phyloP scores from a whole-genome alignment of 2,113 vertebrate genomes.

The Neolamprologus sp. region DNA sequence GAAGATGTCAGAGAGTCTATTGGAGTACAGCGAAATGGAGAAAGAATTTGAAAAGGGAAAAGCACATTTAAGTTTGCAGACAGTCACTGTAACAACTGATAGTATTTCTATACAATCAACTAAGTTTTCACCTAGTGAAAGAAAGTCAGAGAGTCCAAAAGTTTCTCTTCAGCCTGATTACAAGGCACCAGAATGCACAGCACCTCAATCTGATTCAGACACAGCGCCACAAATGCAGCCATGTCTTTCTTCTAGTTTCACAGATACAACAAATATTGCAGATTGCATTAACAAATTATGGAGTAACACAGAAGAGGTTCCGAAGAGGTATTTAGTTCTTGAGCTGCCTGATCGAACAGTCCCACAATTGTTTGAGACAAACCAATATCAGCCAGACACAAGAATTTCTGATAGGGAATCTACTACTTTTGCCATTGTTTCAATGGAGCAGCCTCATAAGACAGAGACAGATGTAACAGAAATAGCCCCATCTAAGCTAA shows the following conservation, averaged over 20 bases:
- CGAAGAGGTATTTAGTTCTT: slow-evolving; percentile 42
- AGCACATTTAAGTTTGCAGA: background rate
- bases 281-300: slow-evolving; percentile 2
- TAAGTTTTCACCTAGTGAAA: background rate
- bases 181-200: background rate
- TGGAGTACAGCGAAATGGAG: background rate
- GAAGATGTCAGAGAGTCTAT: background rate
- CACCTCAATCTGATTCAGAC: background rate
- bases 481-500: background rate
- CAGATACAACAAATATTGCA: background rate
- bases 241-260: background rate
- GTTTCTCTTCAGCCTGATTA: background rate
- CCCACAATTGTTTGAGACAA: background rate
- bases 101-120: background rate
- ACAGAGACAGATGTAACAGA: background rate
- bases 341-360: background rate
- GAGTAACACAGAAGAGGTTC: slow-evolving; percentile 1
- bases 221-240: background rate
- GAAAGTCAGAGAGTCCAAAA: background rate
- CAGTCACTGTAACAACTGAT: background rate
- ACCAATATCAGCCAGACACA: background rate
- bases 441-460: background rate
- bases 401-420: background rate
- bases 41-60: background rate
- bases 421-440: background rate